Percentiles rank a stretch among this genome's conserved stretches.
phyloP scores from a whole-genome alignment of 2,888 invertebrate genomes.

The Trachelus troglodyta region DNA sequence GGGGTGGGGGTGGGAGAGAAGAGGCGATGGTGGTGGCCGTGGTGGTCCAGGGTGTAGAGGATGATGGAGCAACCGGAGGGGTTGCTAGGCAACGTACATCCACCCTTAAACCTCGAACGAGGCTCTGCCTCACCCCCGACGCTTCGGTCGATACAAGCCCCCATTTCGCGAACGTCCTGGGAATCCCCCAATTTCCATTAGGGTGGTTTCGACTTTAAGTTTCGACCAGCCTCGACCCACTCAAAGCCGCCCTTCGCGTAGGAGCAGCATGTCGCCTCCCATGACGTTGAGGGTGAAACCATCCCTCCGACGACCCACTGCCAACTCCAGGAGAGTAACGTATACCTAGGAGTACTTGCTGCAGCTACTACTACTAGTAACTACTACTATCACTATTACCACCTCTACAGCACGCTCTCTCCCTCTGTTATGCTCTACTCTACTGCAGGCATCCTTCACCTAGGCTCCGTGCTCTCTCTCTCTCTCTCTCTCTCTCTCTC shows the following conservation, averaged over 20 bases:
- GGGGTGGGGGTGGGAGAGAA: conserved; percentile 20
- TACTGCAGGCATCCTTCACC: background rate
- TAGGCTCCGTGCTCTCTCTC: background rate
- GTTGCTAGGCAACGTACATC: conserved; percentile 63
- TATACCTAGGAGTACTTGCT: background rate
- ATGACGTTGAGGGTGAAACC: background rate
- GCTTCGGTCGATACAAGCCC: conserved; percentile 55
- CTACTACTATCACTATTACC: background rate
- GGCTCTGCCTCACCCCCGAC: conserved; percentile 20
- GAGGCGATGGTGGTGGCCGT: conserved; percentile 15
- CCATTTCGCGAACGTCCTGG: conserved; percentile 48
- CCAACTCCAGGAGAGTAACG: background rate
- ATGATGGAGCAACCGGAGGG: conserved; percentile 40
- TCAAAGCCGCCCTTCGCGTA: background rate
- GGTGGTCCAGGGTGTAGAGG: conserved; percentile 23
- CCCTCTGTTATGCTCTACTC: background rate
- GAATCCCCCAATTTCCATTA: conserved; percentile 62
- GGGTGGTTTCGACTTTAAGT: conserved; percentile 47
- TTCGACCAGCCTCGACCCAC: background rate
- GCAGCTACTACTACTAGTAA: background rate
- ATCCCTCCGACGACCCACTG: conserved; percentile 1
- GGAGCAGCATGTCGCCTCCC: background rate
- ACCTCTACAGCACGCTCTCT: background rate
- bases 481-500: too few relatives aligned
- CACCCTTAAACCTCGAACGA: conserved; percentile 57